Conservation (phyloP, 2,888 invertebrate species). For the Horisme vitalbata region DNA sequence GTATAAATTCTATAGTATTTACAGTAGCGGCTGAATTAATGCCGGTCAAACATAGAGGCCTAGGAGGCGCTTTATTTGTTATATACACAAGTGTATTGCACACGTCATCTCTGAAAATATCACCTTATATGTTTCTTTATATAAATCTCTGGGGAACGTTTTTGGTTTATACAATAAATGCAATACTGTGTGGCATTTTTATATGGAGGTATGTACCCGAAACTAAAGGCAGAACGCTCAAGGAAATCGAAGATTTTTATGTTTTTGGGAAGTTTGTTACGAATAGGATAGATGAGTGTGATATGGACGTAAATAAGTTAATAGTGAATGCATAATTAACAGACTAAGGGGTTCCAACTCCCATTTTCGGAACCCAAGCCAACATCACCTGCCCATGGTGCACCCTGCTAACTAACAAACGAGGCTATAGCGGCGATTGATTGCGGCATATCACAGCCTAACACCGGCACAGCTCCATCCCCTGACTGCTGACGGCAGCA, state of each 20-base stretch:
- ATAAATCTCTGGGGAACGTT: slow-evolving; percentile 29
- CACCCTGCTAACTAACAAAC: too few species aligned
- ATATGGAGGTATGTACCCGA: slow-evolving; percentile 33
- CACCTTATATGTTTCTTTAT: slow-evolving; percentile 30
- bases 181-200: slow-evolving; percentile 13
- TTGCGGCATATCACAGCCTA: too few species aligned
- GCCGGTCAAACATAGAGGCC: slow-evolving; percentile 33
- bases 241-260: slow-evolving; percentile 33
- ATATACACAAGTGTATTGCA: slow-evolving; percentile 24
- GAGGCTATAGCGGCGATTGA: too few species aligned
- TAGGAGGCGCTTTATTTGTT: slow-evolving; percentile 30
- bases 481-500: too few species aligned
- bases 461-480: too few species aligned
- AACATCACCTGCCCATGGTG: too few species aligned
- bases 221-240: slow-evolving; percentile 28
- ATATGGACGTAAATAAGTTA: neutral
- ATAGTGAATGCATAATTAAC: too few species aligned
- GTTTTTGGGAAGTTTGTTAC: slow-evolving; percentile 19
- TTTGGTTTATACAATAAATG: slow-evolving; percentile 25
- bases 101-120: slow-evolving; percentile 27
- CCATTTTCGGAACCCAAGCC: too few species aligned
- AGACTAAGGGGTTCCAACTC: too few species aligned
- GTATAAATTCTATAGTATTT: slow-evolving; percentile 17
- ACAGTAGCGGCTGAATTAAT: slow-evolving; percentile 28
- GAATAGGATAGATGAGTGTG: neutral